phyloP scores from a whole-genome alignment of 2,113 vertebrate species.

The Clarias macrocephalus region DNA sequence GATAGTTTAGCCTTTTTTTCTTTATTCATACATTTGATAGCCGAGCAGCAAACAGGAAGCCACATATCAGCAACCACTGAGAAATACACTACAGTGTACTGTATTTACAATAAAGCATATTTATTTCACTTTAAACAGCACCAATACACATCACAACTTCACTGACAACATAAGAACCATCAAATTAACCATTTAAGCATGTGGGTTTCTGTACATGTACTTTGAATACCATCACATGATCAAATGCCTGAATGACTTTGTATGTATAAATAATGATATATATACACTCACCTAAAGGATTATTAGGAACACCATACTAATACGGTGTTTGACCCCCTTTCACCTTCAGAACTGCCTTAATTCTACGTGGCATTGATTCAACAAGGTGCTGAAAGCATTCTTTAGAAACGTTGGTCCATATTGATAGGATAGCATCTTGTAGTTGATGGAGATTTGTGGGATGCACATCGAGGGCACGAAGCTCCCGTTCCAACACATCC shows the following conservation, averaged over 20 bases:
- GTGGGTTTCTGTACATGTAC: neutral
- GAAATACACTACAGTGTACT: neutral
- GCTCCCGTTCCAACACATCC: no score
- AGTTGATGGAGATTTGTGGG: no score
- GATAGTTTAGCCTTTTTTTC: neutral
- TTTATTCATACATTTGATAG: neutral
- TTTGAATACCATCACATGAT: neutral
- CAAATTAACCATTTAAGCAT: neutral
- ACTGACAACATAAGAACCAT: neutral
- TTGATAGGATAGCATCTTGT: no score
- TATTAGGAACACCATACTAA: no score
- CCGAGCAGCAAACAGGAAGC: neutral
- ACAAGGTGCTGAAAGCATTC: no score
- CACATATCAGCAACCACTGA: neutral
- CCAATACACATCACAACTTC: neutral
- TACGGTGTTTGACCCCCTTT: no score
- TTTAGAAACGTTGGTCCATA: no score
- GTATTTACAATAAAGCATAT: neutral
- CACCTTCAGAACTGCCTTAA: no score
- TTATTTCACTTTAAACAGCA: neutral
- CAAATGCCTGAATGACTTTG: neutral
- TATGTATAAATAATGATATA: no score
- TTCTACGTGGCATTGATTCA: no score
- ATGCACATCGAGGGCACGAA: no score
- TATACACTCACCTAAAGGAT: no score